Base-by-base conservation (phyloP, 2,797 vertebrate species). In the Tragelaphus eurycerus region DNA sequence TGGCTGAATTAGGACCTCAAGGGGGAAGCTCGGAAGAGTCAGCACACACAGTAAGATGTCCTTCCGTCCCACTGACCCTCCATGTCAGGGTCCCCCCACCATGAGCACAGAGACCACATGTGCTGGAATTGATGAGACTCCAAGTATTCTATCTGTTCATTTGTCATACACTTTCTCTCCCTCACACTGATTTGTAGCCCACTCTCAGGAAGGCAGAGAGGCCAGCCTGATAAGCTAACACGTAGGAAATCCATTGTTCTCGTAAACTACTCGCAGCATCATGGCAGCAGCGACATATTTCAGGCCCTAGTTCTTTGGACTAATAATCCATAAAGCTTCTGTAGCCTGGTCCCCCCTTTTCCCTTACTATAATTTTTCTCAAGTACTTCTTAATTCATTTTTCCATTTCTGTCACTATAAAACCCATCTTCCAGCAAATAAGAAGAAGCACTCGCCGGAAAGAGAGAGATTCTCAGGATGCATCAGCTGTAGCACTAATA, bases 341-440 rank as follows among this genome's bases (percentile, higher is more conserved):
- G n/a, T 21, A 95, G 46, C 50, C 60, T 84, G 19, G 5, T 57
- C 27, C 17, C 21, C 14, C 55, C 46, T 74, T 85, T 89, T 84
- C 46, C 78, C 71, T 84, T 84, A 34, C 86, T 76, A 54, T 90
- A 64, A 93, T 91, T 96, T 97, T 97, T 93, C 92, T 96, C 62
- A 95, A 97, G 89, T 48, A 84, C 82, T 93, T 96, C 82, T 97
- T 92, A 94, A 71, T 59, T 90, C 83, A 96, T 87, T 29, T 74
- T 14, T 38, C 55, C 79, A 67, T 55, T 93, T 93, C 76, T 95
- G 84, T 95, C 74, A 87, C 89, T 62, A 85, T 94, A 97, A 91
- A 96, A 85, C n/a, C 31, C 11, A 90, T 48, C 91, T 57, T 31
- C 38, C 27, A 95, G 86, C 76, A 78, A 89, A 57, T 14, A 96